These are phyloP conservation scores for Guaruba guarouba DNA, from an alignment of 2,113 vertebrate species.

Conservation along the genomic window DNA sequence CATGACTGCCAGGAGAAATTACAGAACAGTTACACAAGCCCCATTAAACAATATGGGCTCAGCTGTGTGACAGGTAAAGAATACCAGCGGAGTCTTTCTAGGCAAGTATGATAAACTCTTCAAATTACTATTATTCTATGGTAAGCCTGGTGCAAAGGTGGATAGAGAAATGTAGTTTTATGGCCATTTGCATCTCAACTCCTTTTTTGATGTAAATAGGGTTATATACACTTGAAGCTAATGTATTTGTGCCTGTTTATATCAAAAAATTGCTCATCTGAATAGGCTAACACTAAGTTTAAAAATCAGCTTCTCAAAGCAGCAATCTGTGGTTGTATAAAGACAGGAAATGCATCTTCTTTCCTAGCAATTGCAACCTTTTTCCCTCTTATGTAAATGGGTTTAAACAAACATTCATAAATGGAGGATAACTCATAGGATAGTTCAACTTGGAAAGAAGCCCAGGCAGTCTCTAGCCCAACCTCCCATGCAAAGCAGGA, in stretches of 20 bases:
- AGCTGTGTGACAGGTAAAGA: not conserved
- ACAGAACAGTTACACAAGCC: not conserved
- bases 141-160: not conserved
- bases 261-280: not conserved
- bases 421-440: not conserved
- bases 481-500: not conserved
- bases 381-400: not conserved
- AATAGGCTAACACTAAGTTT: not conserved
- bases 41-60: not conserved
- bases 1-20: not conserved
- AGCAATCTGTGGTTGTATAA: not conserved
- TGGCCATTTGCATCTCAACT: not conserved
- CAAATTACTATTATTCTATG: not conserved
- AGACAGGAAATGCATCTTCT: not conserved
- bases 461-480: not conserved
- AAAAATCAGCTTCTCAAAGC: not conserved
- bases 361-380: not conserved
- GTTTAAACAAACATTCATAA: slow-evolving; percentile 15
- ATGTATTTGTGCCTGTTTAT: not conserved
- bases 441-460: not conserved
- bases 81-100: not conserved
- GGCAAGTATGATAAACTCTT: not conserved
- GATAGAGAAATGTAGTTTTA: not conserved
- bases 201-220: not conserved
- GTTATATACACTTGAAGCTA: not conserved